These are phyloP conservation scores for Tenthredo notha DNA, from an alignment of 2,888 invertebrate species.

Conservation along the genomic window DNA sequence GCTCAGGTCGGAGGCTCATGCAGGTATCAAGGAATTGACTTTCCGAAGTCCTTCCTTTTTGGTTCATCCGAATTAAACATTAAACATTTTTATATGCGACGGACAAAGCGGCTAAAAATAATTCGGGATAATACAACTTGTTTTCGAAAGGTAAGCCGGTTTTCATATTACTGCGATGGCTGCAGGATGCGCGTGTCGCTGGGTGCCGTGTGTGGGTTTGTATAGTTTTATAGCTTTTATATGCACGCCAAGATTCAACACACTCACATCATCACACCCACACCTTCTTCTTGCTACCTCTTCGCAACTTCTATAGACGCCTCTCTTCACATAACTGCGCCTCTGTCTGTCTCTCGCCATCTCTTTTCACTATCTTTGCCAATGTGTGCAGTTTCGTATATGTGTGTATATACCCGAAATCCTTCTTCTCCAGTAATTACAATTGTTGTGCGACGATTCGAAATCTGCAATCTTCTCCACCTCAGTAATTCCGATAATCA, in stretches of 20 bases:
- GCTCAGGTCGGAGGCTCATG: not conserved
- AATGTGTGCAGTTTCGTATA: not conserved
- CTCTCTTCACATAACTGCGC: not conserved
- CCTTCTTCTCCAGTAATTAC: not conserved
- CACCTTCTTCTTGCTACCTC: conserved; percentile 2
- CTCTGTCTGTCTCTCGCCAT: not conserved
- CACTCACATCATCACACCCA: conserved; percentile 6
- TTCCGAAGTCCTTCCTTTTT: too few species aligned
- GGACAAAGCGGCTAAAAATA: conserved; percentile 50
- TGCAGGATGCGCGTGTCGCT: conserved; percentile 43
- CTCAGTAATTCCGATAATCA: not conserved
- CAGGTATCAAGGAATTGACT: not conserved
- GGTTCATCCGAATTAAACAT: conserved; percentile 36
- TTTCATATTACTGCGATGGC: conserved; percentile 42
- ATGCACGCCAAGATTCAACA: conserved; percentile 31
- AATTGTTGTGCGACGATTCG: not conserved
- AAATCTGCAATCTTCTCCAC: not conserved
- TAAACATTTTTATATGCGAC: conserved; percentile 32
- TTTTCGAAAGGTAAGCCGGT: conserved; percentile 50
- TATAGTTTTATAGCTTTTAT: conserved; percentile 21
- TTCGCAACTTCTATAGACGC: not conserved
- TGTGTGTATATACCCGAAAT: not conserved
- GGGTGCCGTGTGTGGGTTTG: conserved; percentile 21
- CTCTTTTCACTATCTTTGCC: not conserved
- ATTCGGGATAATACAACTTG: conserved; percentile 49